phyloP scores from a whole-genome alignment of 1,140 invertebrate genomes.

The Oppia nitens region DNA sequence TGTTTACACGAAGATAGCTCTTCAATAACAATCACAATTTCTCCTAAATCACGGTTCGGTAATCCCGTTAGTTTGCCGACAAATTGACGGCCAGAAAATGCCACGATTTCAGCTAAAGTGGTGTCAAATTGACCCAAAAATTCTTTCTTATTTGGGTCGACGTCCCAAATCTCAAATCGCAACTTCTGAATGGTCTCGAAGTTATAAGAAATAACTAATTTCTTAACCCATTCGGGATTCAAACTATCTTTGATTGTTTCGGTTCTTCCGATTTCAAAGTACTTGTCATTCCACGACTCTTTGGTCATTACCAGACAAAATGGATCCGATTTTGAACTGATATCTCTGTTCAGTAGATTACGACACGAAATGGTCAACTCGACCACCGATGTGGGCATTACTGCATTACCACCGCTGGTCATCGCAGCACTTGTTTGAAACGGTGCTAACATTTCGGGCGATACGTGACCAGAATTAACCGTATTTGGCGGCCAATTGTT shows the following conservation, averaged over 20 bases:
- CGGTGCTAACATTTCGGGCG: neutral
- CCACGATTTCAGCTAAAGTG: slow-evolving; percentile 34
- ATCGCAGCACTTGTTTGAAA: neutral
- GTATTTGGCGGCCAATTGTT: neutral
- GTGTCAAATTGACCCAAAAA: slow-evolving; percentile 34
- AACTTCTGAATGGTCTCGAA: slow-evolving; percentile 34
- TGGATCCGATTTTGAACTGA: slow-evolving; percentile 44
- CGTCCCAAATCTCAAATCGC: slow-evolving; percentile 25
- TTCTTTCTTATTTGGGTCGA: slow-evolving; percentile 28
- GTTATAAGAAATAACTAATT: slow-evolving; percentile 34
- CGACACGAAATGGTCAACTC: slow-evolving; percentile 25
- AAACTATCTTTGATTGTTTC: slow-evolving; percentile 36
- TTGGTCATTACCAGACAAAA: slow-evolving; percentile 35
- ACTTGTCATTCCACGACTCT: neutral
- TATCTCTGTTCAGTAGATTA: slow-evolving; percentile 37
- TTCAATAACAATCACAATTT: slow-evolving; percentile 28
- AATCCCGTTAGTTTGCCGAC: neutral
- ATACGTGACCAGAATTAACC: neutral
- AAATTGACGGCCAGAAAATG: slow-evolving; percentile 16
- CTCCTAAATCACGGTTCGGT: neutral
- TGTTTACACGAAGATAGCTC: slow-evolving; percentile 34
- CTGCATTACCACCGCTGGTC: no score
- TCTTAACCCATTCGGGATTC: slow-evolving; percentile 36
- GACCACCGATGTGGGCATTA: neutral
- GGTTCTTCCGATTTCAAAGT: slow-evolving; percentile 31